Base-by-base conservation (phyloP, 2,113 vertebrate species). In the Eublepharis macularius region DNA sequence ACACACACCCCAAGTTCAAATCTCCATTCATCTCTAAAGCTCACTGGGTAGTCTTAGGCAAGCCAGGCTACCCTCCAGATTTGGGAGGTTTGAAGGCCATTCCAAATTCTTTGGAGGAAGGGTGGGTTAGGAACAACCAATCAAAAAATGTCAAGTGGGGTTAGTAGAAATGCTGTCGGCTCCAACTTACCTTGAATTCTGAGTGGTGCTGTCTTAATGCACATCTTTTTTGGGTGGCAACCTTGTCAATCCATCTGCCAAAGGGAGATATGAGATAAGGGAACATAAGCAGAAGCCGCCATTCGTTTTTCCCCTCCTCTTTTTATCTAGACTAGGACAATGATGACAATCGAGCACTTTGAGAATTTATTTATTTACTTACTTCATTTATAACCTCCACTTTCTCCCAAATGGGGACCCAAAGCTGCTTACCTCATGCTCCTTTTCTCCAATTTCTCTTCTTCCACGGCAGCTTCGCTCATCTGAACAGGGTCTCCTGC, bases 191-290 rank as follows among this genome's bases (percentile, higher is more conserved):
- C 86, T 90, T 72, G 47, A n/a, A n/a, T 39, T n/a, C 1, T 83
- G 77, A 6, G 66, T 81, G 76, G n/a, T 70, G 83, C 85, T 0
- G 4, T 6, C 66, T 69, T 47, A 17, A 57, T 7, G 77, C 72
- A 80, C 45, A n/a, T 66, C 83, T 45, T 90, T 51, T 80, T 26
- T 41, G 6, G 0, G 4, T 60, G 60, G 78, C 85, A 65, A 80
- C 45, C 74, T 39, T 43, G 34, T 12, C 80, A 87, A 85, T 49
- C 68, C 85, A 84, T 87, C 66, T 84, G 82, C 86, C 83, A 86
- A 79, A 34, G 79, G 73, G 39, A 81, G 88, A 81, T 41, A 92
- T 95, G 87, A 82, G 24, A 39, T 39, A 81, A 91, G 90, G 19
- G 34, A 87, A 84, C 32, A 86, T 6, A 86, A 88, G 54, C 32